phyloP scores from a whole-genome alignment of 2,888 invertebrate genomes.

The Erebia aethiops region DNA sequence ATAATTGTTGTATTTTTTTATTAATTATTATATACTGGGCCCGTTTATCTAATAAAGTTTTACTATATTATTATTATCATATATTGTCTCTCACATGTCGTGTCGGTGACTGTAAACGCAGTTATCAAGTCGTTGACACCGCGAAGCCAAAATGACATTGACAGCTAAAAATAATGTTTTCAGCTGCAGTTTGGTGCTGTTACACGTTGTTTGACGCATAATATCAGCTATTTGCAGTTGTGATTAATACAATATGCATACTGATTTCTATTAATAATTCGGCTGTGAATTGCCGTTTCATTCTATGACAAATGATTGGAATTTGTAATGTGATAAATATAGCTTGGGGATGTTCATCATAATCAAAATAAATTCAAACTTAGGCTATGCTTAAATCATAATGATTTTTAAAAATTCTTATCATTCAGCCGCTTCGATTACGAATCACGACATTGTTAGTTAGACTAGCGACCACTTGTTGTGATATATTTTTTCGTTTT shows the following conservation, averaged over 20 bases:
- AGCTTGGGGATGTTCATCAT: not conserved
- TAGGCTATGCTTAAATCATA: not conserved
- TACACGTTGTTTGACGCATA: slow-evolving; percentile 25
- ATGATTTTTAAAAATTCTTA: not conserved
- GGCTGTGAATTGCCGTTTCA: not conserved
- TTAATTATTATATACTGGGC: too few relatives aligned
- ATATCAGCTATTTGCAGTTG: slow-evolving; percentile 21
- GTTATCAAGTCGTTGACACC: slow-evolving; percentile 36
- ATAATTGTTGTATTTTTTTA: too few relatives aligned
- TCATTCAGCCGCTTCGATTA: too few relatives aligned
- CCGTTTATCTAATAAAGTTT: too few relatives aligned
- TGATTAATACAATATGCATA: slow-evolving; percentile 12
- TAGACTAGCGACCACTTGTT: too few relatives aligned
- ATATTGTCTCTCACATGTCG: not conserved
- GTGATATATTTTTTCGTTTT: too few relatives aligned
- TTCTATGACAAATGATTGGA: not conserved
- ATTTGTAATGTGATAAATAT: not conserved
- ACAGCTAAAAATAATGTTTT: slow-evolving; percentile 56
- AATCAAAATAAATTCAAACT: not conserved
- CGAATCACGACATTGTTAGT: too few relatives aligned
- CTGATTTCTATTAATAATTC: slow-evolving; percentile 2
- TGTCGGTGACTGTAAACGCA: slow-evolving; percentile 6
- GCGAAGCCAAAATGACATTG: slow-evolving; percentile 56
- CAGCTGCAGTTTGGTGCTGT: slow-evolving; percentile 29
- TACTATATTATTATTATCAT: too few relatives aligned